Conservation (phyloP, 2,797 vertebrate species). For the Enteromius viviparus region DNA sequence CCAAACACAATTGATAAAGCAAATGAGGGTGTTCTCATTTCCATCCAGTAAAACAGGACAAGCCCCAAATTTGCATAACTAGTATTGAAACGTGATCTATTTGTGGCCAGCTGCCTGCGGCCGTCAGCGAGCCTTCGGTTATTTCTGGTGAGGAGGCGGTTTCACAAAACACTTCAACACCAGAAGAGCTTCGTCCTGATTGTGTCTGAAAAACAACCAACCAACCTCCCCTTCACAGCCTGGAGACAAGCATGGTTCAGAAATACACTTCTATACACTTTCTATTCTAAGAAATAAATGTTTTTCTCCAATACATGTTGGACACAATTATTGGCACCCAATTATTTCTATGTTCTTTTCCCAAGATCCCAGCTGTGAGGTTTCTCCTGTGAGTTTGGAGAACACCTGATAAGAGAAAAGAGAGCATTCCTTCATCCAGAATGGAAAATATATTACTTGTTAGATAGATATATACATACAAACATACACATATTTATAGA, state of each 20-base stretch:
- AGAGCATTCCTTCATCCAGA: too few relatives aligned
- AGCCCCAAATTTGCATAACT: conserved; percentile 32
- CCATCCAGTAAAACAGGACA: conserved; percentile 2
- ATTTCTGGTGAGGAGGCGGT: conserved; percentile 19
- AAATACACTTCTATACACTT: too few relatives aligned
- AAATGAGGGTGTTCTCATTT: conserved; percentile 4
- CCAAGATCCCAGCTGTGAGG: too few relatives aligned
- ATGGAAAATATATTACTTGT: too few relatives aligned
- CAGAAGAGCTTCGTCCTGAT: background rate
- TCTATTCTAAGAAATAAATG: too few relatives aligned
- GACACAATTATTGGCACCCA: too few relatives aligned
- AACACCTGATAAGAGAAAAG: too few relatives aligned
- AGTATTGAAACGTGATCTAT: conserved; percentile 8
- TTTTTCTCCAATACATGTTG: too few relatives aligned
- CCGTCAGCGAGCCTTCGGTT: background rate
- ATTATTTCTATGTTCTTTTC: too few relatives aligned
- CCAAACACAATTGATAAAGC: background rate
- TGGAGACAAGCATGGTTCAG: background rate
- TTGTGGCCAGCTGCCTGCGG: background rate
- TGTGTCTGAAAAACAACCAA: background rate
- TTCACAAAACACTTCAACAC: background rate
- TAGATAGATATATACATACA: too few relatives aligned
- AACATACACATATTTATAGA: too few relatives aligned
- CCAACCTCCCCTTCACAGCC: background rate
- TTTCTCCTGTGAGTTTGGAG: too few relatives aligned